These are phyloP conservation scores for Miltochrista miniata DNA, from an alignment of 2,888 invertebrate species.

Conservation along the genomic window DNA sequence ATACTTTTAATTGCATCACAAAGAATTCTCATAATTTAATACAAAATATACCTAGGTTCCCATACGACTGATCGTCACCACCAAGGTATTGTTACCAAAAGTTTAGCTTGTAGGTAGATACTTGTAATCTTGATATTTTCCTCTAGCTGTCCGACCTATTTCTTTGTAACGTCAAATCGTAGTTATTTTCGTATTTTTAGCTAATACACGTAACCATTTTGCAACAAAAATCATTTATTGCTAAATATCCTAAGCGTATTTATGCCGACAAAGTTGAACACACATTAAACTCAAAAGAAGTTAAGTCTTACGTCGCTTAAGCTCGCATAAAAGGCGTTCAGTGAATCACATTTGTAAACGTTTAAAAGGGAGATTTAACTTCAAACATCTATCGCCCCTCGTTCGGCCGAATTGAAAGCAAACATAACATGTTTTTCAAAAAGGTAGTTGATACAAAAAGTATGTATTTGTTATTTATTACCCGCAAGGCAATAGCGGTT, in stretches of 20 bases:
- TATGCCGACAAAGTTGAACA: slow-evolving; percentile 18
- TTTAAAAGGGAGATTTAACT: slow-evolving; percentile 81
- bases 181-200: too few species aligned
- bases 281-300: slow-evolving; percentile 42
- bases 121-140: too few species aligned
- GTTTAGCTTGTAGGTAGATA: too few species aligned
- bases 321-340: slow-evolving; percentile 66
- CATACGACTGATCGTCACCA: too few species aligned
- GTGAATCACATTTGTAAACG: slow-evolving; percentile 73
- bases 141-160: too few species aligned
- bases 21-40: too few species aligned
- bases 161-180: too few species aligned
- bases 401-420: slow-evolving; percentile 71
- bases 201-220: background rate
- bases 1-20: too few species aligned
- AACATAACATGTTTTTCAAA: slow-evolving; percentile 75
- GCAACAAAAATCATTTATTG: background rate
- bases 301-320: slow-evolving; percentile 52
- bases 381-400: slow-evolving; percentile 74
- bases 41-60: too few species aligned
- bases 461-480: slow-evolving; percentile 64
- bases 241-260: slow-evolving; percentile 3
- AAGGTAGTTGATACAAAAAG: slow-evolving; percentile 69
- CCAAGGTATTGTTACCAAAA: too few species aligned
- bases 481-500: slow-evolving; percentile 46